Conservation (phyloP, 2,888 invertebrate genomes). For the Fissipunctia ypsillon region DNA sequence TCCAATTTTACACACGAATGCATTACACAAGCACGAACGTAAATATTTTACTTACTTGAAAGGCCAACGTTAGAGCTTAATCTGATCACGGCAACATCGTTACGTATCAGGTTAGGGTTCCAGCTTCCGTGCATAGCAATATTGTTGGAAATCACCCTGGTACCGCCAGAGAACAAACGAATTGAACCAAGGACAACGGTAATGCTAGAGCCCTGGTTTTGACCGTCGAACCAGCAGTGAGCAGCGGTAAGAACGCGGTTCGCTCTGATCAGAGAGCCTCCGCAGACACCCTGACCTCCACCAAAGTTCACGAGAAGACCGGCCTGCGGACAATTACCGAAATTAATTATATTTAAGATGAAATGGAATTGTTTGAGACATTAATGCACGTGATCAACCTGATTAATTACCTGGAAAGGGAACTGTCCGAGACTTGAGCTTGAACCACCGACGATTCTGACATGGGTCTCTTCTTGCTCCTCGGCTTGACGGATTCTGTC, state of each 20-base stretch:
- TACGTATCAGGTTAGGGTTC: constrained; percentile 71
- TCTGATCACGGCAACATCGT: constrained; percentile 77
- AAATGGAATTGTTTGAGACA: too few relatives aligned
- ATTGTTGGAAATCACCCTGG: constrained; percentile 66
- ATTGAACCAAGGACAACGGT: constrained; percentile 77
- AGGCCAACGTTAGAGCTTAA: constrained; percentile 9
- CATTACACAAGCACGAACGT: background rate
- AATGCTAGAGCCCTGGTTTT: constrained; percentile 71
- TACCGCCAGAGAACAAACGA: constrained; percentile 74
- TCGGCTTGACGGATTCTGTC: constrained; percentile 58
- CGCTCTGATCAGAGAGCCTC: constrained; percentile 72
- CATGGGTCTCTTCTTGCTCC: constrained; percentile 40
- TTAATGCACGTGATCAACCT: too few relatives aligned
- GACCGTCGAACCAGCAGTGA: constrained; percentile 81
- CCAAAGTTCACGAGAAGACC: constrained; percentile 52
- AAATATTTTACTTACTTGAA: constrained; percentile 15
- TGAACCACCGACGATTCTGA: constrained; percentile 67
- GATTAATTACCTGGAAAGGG: constrained; percentile 65
- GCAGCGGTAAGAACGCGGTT: constrained; percentile 77
- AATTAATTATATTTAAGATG: too few relatives aligned
- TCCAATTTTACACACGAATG: too few relatives aligned
- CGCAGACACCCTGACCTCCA: constrained; percentile 72
- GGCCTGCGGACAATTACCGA: constrained; percentile 43
- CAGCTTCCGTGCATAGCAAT: constrained; percentile 74
- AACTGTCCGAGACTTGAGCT: constrained; percentile 57